Conservation (phyloP, 2,113 vertebrate genomes). For the Balaenoptera acutorostrata region DNA sequence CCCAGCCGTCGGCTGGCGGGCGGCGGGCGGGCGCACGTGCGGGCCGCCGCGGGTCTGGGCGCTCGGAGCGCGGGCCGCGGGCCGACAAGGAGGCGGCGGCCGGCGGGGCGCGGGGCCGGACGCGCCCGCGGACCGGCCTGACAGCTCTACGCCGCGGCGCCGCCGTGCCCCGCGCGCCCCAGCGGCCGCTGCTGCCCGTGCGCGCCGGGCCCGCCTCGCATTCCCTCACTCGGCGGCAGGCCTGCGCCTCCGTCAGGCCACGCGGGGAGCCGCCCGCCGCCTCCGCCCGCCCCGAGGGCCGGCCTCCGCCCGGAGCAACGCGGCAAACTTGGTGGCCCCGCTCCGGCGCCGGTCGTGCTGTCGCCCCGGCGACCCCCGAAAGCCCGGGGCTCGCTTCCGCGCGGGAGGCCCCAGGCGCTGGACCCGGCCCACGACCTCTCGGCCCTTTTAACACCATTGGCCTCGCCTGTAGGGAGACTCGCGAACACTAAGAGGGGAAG, state of each 20-base stretch:
- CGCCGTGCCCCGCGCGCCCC: slow-evolving; percentile 33
- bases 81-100: background rate
- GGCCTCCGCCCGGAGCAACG: slow-evolving; percentile 29
- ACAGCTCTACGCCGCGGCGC: slow-evolving; percentile 39
- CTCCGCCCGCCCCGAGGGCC: background rate
- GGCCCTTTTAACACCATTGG: background rate
- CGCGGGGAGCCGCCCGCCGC: slow-evolving; percentile 42
- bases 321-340: background rate
- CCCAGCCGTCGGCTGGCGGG: slow-evolving; percentile 33
- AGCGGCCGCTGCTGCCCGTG: slow-evolving; percentile 51
- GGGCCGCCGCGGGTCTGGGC: background rate
- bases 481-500: background rate
- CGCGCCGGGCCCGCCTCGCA: slow-evolving; percentile 47
- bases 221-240: slow-evolving; percentile 56
- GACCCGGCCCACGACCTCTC: background rate
- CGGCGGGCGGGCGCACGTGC: slow-evolving; percentile 35
- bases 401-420: background rate
- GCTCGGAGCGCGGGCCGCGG: background rate
- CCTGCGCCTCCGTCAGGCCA: slow-evolving; percentile 65
- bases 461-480: fast-evolving
- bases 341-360: background rate
- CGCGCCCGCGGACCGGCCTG: background rate
- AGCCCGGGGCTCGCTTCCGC: background rate
- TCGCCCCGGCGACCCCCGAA: background rate
- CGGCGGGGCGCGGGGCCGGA: background rate